Percentiles rank a stretch among this genome's conserved stretches.
These are phyloP conservation scores for Hoplias malabaricus DNA, from an alignment of 2,113 vertebrate genomes.

Conservation along the genomic window DNA sequence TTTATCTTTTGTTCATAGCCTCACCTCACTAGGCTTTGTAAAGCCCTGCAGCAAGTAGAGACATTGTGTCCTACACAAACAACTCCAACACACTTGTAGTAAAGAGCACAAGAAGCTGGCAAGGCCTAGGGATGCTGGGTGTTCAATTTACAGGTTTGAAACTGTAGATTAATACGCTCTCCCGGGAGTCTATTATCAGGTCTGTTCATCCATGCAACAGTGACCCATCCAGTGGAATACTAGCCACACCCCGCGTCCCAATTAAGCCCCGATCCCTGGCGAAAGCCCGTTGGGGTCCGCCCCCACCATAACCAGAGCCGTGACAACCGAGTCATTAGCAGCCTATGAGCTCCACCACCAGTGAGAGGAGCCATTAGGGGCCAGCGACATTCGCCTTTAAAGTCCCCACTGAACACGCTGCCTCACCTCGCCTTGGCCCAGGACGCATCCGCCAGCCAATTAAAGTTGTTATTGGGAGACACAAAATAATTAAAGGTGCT, in stretches of 20 bases:
- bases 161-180: slow-evolving; percentile 58
- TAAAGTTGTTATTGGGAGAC: slow-evolving; percentile 78
- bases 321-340: slow-evolving; percentile 75
- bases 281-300: slow-evolving; percentile 74
- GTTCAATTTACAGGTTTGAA: slow-evolving; percentile 59
- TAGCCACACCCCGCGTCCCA: slow-evolving; percentile 68
- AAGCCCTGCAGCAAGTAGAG: not conserved
- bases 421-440: slow-evolving; percentile 54
- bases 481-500: slow-evolving; percentile 75
- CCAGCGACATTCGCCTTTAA: slow-evolving; percentile 70
- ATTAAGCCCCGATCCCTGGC: slow-evolving; percentile 83
- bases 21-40: slow-evolving; percentile 9
- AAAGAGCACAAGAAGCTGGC: not conserved
- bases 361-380: slow-evolving; percentile 64
- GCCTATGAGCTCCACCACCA: slow-evolving; percentile 63
- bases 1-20: not conserved
- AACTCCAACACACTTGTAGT: slow-evolving; percentile 15
- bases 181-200: slow-evolving; percentile 59
- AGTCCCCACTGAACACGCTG: slow-evolving; percentile 73
- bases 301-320: slow-evolving; percentile 74
- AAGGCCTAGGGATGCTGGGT: slow-evolving; percentile 23
- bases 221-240: slow-evolving; percentile 51
- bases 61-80: slow-evolving; percentile 32
- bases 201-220: slow-evolving; percentile 55
- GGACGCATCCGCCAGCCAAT: slow-evolving; percentile 72